Evolutionary conservation across 2,797 vertebrate species (phyloP).

Genomic region (Clarias laeviceps): DNA sequence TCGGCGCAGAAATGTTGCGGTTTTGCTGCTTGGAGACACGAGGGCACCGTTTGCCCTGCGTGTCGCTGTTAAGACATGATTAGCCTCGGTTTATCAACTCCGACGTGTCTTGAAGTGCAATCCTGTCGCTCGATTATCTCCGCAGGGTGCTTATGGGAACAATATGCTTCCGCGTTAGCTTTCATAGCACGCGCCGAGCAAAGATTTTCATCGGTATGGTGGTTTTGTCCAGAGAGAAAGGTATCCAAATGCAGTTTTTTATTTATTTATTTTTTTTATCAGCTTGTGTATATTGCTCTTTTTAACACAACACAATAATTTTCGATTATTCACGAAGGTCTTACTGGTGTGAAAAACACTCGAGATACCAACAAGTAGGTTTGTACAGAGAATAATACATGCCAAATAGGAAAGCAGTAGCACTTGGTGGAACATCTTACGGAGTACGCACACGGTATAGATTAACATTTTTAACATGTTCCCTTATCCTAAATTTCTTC

Average conservation of each 20-base stretch:
- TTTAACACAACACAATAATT: neutral
- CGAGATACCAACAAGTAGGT: too few relatives aligned
- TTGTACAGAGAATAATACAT: neutral
- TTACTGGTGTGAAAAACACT: neutral
- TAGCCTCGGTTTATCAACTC: constrained; percentile 33
- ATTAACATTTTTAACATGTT: neutral
- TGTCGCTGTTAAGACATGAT: constrained; percentile 45
- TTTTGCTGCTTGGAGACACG: neutral
- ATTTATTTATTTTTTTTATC: too few relatives aligned
- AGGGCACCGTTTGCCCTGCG: constrained; percentile 1
- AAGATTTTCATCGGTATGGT: constrained; percentile 14
- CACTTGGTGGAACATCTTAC: neutral
- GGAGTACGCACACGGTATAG: neutral
- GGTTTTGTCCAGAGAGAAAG: neutral
- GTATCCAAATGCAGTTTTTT: neutral
- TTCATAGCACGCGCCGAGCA: constrained; percentile 25
- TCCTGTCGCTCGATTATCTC: constrained; percentile 65
- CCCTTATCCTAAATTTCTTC: too few relatives aligned
- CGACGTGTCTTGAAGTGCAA: constrained; percentile 40
- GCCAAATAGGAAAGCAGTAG: neutral
- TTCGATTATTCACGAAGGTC: neutral
- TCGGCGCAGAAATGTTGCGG: neutral
- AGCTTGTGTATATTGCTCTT: neutral
- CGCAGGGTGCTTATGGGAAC: constrained; percentile 64
- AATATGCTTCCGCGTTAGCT: constrained; percentile 56